Evolutionary conservation across 2,797 vertebrate genomes (phyloP).

Genomic region (Monodelphis domestica): DNA sequence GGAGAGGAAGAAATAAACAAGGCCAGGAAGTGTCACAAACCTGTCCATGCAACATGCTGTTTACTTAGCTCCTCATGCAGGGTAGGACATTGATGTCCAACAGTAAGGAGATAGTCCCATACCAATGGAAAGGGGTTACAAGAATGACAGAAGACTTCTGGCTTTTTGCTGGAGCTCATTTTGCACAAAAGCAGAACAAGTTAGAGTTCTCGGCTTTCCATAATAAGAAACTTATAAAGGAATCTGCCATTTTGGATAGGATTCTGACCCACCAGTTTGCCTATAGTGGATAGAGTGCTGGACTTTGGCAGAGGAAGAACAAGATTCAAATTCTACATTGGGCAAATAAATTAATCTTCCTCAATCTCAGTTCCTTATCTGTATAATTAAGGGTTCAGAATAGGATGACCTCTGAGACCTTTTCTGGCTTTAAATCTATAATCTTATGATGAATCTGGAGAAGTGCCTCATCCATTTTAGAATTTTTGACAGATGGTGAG

Average conservation of each 20-base stretch:
- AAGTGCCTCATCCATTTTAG: neutral
- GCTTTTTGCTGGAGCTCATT: neutral
- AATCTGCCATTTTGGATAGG: neutral
- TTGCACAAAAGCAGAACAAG: neutral
- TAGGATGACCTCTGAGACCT: neutral
- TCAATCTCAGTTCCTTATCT: neutral
- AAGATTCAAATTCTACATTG: neutral
- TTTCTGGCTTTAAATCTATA: neutral
- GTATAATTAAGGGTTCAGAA: neutral
- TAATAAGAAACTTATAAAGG: neutral
- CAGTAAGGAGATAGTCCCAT: neutral
- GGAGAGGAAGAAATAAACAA: neutral
- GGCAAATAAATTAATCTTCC: neutral
- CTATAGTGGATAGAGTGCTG: neutral
- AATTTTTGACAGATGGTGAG: neutral
- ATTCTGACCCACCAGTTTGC: neutral
- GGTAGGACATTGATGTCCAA: neutral
- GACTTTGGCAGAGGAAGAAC: neutral
- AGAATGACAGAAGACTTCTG: no score
- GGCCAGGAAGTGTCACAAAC: neutral
- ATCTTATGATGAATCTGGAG: neutral
- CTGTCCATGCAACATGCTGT: neutral
- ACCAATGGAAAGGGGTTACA: neutral
- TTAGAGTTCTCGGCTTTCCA: neutral
- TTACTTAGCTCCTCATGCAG: neutral